Conservation (phyloP, 2,888 invertebrate genomes). For the Perizoma flavofasciatum region DNA sequence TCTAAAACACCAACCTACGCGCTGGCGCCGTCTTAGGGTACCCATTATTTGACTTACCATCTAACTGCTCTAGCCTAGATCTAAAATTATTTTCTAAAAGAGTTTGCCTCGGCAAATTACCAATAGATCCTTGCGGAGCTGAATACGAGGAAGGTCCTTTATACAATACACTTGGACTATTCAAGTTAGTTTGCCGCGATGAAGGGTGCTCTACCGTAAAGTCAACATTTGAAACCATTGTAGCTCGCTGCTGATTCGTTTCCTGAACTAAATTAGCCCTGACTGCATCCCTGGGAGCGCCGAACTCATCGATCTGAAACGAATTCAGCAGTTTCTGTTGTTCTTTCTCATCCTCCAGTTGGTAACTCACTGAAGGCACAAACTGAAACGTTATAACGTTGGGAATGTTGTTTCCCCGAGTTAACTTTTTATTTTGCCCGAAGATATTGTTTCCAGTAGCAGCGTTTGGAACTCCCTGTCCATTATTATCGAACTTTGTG, state of each 20-base stretch:
- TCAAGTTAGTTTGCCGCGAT: constrained; percentile 47
- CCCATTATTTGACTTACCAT: constrained; percentile 53
- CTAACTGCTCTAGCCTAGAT: constrained; percentile 67
- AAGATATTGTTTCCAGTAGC: constrained; percentile 32
- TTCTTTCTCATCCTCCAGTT: constrained; percentile 66
- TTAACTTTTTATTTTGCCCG: constrained; percentile 25
- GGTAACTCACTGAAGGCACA: constrained; percentile 69
- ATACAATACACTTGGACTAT: constrained; percentile 56
- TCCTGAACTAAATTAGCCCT: constrained; percentile 42
- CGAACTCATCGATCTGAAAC: constrained; percentile 65
- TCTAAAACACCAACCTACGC: constrained; percentile 56
- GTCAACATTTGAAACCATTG: constrained; percentile 56
- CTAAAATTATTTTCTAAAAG: constrained; percentile 48
- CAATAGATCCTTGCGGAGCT: constrained; percentile 71
- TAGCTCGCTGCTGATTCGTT: constrained; percentile 44
- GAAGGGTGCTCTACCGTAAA: constrained; percentile 58
- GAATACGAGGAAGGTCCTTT: constrained; percentile 75
- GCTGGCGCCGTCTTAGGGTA: constrained; percentile 61
- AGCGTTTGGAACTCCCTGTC: constrained; percentile 41
- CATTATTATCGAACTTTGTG: constrained; percentile 60
- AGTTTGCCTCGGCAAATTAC: constrained; percentile 56
- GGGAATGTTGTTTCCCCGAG: constrained; percentile 41
- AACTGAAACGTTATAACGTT: constrained; percentile 60
- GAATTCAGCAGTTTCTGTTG: constrained; percentile 63
- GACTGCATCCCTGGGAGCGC: constrained; percentile 52